Conservation (phyloP, 2,113 vertebrate species). For the Camelus dromedarius region DNA sequence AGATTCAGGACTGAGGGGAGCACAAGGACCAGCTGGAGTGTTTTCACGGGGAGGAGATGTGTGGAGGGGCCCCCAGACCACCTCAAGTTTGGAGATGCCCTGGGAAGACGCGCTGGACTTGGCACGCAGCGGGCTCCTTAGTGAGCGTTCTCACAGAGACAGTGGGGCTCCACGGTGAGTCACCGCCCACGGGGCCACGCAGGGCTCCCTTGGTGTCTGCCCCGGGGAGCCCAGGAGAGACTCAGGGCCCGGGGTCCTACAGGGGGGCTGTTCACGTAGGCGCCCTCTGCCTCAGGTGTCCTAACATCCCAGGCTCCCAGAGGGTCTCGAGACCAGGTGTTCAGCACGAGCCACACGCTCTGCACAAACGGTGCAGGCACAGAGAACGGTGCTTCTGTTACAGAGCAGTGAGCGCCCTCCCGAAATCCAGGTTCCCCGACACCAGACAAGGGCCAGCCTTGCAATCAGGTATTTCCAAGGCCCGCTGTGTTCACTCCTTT, state of each 20-base stretch:
- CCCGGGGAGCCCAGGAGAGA: neutral
- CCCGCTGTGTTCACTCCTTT: neutral
- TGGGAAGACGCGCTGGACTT: neutral
- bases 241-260: no score
- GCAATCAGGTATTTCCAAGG: neutral
- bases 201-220: neutral
- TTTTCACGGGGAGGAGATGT: neutral
- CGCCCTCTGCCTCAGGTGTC: neutral
- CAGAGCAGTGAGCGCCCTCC: no score
- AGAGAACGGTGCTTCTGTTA: neutral
- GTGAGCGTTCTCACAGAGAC: no score
- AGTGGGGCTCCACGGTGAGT: no score
- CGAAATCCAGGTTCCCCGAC: neutral
- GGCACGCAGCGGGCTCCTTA: fast-evolving
- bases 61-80: neutral
- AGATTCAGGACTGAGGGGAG: neutral
- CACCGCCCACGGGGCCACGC: fast-evolving
- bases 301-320: neutral
- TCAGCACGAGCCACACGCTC: neutral
- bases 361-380: neutral
- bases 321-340: neutral
- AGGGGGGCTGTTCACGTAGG: fast-evolving
- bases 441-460: neutral
- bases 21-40: neutral
- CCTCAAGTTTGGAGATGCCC: neutral